phyloP scores from a whole-genome alignment of 2,113 vertebrate genomes.

The Gopherus flavomarginatus region DNA sequence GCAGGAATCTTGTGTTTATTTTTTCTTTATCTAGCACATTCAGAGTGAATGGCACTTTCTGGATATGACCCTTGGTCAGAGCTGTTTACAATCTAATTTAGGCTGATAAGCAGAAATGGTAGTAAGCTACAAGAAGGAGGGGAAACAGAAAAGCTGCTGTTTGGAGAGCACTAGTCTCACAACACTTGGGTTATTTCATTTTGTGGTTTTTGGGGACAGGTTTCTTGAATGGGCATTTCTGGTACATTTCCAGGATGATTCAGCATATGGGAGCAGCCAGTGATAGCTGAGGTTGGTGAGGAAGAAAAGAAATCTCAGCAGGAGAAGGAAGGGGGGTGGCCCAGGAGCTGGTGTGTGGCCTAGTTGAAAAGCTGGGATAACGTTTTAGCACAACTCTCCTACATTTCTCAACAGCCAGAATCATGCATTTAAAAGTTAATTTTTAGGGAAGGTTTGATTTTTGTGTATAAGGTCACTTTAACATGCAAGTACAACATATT shows the following conservation, averaged over 20 bases:
- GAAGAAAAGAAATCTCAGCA: not conserved
- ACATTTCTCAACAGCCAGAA: not conserved
- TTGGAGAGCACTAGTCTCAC: not conserved
- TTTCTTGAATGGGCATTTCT: not conserved
- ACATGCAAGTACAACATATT: not conserved
- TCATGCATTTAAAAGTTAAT: not conserved
- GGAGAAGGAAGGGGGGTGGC: not conserved
- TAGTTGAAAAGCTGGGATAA: not conserved
- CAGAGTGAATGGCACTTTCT: not conserved
- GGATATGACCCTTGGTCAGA: not conserved
- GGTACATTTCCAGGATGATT: not conserved
- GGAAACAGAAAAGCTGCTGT: not conserved
- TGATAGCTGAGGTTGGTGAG: not conserved
- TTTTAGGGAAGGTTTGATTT: not conserved
- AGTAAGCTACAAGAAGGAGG: not conserved
- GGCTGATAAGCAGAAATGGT: not conserved
- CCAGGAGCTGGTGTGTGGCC: not conserved
- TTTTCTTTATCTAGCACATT: not conserved
- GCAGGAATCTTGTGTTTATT: not conserved
- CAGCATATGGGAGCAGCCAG: not conserved
- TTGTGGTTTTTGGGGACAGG: not conserved
- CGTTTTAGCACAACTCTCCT: not conserved
- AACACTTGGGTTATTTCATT: not conserved
- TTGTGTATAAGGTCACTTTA: not conserved
- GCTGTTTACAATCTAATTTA: not conserved